Evolutionary conservation across 2,888 invertebrate genomes (phyloP).

Genomic region (Tupiocoris notatus): DNA sequence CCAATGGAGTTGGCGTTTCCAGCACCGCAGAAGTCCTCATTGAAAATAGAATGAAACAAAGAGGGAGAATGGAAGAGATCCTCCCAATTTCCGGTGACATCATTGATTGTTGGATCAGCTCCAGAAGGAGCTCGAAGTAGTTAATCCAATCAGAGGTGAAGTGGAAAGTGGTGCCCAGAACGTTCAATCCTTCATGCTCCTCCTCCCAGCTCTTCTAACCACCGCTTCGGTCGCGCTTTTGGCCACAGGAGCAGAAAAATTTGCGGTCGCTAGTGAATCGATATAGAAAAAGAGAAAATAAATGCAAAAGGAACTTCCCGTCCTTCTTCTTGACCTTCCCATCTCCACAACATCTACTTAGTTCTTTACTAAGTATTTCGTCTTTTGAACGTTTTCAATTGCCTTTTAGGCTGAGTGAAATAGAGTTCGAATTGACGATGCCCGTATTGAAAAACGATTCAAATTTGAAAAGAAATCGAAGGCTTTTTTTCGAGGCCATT

Average conservation of each 20-base stretch:
- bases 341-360: neutral
- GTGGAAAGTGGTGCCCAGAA: neutral
- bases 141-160: constrained; percentile 26
- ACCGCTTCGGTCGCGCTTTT: neutral
- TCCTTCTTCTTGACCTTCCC: neutral
- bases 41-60: neutral
- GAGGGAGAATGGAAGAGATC: neutral
- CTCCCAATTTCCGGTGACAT: constrained; percentile 8
- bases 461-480: too few relatives aligned
- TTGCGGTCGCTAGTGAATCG: neutral
- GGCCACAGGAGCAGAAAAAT: neutral
- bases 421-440: neutral
- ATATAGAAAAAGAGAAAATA: neutral
- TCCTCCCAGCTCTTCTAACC: neutral
- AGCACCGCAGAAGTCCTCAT: too few relatives aligned
- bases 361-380: neutral
- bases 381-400: neutral
- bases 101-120: constrained; percentile 29
- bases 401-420: neutral
- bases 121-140: constrained; percentile 8
- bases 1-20: too few relatives aligned
- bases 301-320: neutral
- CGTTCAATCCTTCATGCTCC: constrained; percentile 6
- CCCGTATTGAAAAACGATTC: too few relatives aligned
- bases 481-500: too few relatives aligned